Evolutionary conservation across 2,113 vertebrate species (phyloP).

Genomic region (Forbesichthys papilliferus): DNA sequence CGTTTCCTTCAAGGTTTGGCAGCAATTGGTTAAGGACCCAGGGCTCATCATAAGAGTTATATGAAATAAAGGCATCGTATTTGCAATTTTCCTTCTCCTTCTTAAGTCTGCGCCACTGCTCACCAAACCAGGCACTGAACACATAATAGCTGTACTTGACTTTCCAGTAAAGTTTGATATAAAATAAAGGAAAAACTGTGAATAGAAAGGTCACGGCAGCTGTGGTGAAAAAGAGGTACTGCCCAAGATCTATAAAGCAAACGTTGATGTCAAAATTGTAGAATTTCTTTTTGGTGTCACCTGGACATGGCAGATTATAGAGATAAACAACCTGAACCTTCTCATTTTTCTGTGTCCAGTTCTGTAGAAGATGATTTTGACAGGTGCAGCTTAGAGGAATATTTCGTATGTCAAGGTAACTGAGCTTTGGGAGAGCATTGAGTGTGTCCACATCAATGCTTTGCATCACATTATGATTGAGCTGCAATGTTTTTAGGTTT

Average conservation of each 20-base stretch:
- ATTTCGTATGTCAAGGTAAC: conserved; percentile 81
- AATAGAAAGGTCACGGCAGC: conserved; percentile 66
- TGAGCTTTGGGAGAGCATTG: conserved; percentile 67
- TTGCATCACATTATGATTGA: conserved; percentile 81
- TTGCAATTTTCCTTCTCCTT: conserved; percentile 74
- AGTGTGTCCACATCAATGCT: conserved; percentile 63
- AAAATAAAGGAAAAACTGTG: conserved; percentile 73
- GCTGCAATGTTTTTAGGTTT: conserved; percentile 53
- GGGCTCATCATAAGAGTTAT: conserved; percentile 80
- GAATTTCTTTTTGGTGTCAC: conserved; percentile 48
- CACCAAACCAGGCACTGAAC: conserved; percentile 78
- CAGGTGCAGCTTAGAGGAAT: conserved; percentile 82
- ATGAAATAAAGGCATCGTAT: conserved; percentile 88
- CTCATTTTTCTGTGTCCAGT: conserved; percentile 62
- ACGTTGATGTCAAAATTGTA: conserved; percentile 78
- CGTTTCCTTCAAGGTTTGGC: conserved; percentile 76
- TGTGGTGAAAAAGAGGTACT: conserved; percentile 74
- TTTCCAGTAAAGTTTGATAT: conserved; percentile 79
- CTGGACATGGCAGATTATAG: conserved; percentile 50
- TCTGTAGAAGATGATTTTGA: conserved; percentile 67
- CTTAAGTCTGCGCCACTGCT: conserved; percentile 77
- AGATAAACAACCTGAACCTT: conserved; percentile 79
- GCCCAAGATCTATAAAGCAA: conserved; percentile 77
- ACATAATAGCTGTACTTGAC: conserved; percentile 83
- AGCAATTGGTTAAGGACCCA: conserved; percentile 83